phyloP scores from a whole-genome alignment of 2,797 vertebrate species.

The Microhierax caerulescens region DNA sequence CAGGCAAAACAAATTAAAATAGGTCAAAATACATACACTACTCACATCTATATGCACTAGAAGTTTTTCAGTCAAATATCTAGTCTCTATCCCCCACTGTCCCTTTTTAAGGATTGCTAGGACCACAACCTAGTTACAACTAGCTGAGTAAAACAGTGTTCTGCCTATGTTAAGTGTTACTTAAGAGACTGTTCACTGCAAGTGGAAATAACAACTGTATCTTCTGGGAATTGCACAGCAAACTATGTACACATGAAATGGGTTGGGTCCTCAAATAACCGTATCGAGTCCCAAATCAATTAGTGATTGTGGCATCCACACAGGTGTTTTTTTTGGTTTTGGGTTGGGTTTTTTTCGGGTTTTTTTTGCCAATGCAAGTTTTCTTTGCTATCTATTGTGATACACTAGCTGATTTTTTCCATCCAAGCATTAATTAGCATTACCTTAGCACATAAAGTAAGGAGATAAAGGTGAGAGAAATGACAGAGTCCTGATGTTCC shows the following conservation, averaged over 20 bases:
- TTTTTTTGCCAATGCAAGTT: neutral
- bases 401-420: conserved; percentile 47
- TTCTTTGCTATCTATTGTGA: neutral
- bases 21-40: neutral
- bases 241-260: neutral
- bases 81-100: neutral
- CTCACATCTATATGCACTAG: neutral
- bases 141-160: neutral
- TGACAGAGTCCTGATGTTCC: conserved; percentile 42
- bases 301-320: neutral
- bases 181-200: neutral
- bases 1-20: neutral
- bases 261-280: neutral
- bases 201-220: neutral
- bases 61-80: neutral
- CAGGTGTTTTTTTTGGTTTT: too few species aligned
- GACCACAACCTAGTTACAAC: neutral
- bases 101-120: neutral
- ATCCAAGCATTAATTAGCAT: conserved; percentile 59
- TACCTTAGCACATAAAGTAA: conserved; percentile 38
- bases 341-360: too few species aligned
- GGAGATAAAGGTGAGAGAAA: conserved; percentile 46
- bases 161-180: conserved; percentile 13
- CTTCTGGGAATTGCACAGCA: neutral
- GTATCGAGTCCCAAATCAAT: neutral